These are phyloP conservation scores for Xylophagus ater DNA, from an alignment of 2,888 invertebrate genomes.

Conservation along the genomic window DNA sequence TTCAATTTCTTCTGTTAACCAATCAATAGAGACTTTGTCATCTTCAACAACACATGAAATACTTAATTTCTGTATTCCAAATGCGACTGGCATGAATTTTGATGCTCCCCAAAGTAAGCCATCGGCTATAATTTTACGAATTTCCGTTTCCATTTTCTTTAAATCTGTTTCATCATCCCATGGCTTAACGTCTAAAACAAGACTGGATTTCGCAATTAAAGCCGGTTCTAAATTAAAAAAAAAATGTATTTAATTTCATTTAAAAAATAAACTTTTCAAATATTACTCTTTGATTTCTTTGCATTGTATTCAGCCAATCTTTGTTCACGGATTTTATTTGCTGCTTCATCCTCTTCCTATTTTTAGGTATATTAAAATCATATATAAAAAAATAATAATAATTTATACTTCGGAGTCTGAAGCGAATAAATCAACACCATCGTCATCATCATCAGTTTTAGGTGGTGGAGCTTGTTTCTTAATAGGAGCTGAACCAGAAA, in stretches of 20 bases:
- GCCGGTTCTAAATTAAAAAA: slow-evolving; percentile 53
- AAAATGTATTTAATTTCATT: slow-evolving; percentile 16
- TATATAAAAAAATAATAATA: background rate
- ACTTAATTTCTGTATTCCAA: slow-evolving; percentile 84
- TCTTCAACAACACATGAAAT: slow-evolving; percentile 91
- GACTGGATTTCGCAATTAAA: slow-evolving; percentile 87
- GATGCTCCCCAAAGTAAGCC: slow-evolving; percentile 92
- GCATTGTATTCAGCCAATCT: slow-evolving; percentile 79
- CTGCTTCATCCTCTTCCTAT: slow-evolving; percentile 57
- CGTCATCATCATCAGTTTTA: slow-evolving; percentile 48
- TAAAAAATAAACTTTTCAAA: background rate
- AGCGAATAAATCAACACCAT: slow-evolving; percentile 70
- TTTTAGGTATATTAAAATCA: no score
- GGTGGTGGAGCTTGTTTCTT: slow-evolving; percentile 12
- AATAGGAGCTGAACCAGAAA: background rate
- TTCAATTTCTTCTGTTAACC: slow-evolving; percentile 77
- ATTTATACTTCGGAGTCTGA: slow-evolving; percentile 57
- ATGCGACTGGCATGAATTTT: slow-evolving; percentile 82
- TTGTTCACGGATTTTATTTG: slow-evolving; percentile 68
- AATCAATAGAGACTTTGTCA: slow-evolving; percentile 86
- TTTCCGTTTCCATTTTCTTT: slow-evolving; percentile 66
- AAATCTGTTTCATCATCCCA: slow-evolving; percentile 88
- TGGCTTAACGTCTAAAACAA: slow-evolving; percentile 90
- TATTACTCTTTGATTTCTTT: slow-evolving; percentile 77
- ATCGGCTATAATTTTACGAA: slow-evolving; percentile 66